A percentile compares a stretch with the other conserved stretches of the same genome.
Evolutionary conservation across 2,888 invertebrate genomes (phyloP).

Genomic region (Polymixis lichenea): DNA sequence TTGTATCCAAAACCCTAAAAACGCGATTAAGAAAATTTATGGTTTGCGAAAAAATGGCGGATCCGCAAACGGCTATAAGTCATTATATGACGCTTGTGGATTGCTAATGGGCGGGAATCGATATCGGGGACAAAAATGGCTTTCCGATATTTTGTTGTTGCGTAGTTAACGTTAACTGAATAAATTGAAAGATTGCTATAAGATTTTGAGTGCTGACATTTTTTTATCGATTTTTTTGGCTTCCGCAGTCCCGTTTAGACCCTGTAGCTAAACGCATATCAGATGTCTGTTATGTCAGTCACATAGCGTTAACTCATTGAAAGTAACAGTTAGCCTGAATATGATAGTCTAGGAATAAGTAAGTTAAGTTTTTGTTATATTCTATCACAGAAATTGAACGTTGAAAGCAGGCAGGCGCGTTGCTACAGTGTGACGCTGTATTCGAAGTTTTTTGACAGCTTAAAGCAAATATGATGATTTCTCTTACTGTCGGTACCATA

Average conservation of each 20-base stretch:
- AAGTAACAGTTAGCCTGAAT: neutral
- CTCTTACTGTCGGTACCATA: neutral
- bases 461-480: slow-evolving; percentile 7
- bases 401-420: no score
- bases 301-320: neutral
- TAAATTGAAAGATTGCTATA: slow-evolving; percentile 41
- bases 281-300: neutral
- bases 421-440: no score
- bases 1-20: slow-evolving; percentile 43
- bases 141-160: slow-evolving; percentile 61
- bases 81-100: slow-evolving; percentile 51
- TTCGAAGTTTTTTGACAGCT: no score
- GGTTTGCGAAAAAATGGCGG: slow-evolving; percentile 48
- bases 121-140: slow-evolving; percentile 62
- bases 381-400: no score
- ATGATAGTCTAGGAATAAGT: no score
- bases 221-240: neutral
- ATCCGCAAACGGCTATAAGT: slow-evolving; percentile 50
- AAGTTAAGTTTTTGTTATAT: no score
- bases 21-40: slow-evolving; percentile 63
- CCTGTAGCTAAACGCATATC: neutral
- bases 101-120: slow-evolving; percentile 62
- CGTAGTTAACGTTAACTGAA: slow-evolving; percentile 36
- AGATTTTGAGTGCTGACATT: neutral
- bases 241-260: neutral